phyloP scores from a whole-genome alignment of 2,888 invertebrate species.

The Meliscaeva auricollis region DNA sequence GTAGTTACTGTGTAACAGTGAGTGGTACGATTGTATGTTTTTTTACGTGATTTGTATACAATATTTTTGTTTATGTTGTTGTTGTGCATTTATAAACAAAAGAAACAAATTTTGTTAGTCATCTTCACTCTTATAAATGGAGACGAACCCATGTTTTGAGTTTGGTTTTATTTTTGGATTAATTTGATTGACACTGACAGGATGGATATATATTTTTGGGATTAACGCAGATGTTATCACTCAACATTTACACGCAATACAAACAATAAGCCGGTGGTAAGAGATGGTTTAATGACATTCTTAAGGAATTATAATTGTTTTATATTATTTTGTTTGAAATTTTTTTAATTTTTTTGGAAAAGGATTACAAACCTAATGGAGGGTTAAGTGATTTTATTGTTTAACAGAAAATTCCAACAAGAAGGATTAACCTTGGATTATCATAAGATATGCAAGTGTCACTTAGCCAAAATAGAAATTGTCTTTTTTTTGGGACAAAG shows the following conservation, averaged over 20 bases:
- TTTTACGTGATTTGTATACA: constrained; percentile 64
- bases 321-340: too few relatives aligned
- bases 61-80: constrained; percentile 28
- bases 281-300: constrained; percentile 44
- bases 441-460: too few relatives aligned
- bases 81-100: constrained; percentile 31
- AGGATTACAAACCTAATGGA: background rate
- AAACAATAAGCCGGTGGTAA: constrained; percentile 48
- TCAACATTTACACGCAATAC: constrained; percentile 36
- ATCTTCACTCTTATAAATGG: background rate
- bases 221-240: constrained; percentile 53
- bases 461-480: too few relatives aligned
- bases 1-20: background rate
- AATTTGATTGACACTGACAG: constrained; percentile 42
- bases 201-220: constrained; percentile 43
- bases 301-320: constrained; percentile 1
- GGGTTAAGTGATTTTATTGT: background rate
- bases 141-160: constrained; percentile 38
- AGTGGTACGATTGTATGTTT: background rate
- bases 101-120: constrained; percentile 20
- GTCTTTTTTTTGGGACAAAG: too few relatives aligned
- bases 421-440: too few relatives aligned
- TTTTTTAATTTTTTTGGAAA: background rate
- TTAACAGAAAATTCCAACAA: too few relatives aligned
- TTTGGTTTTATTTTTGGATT: constrained; percentile 61